Conservation (phyloP, 2,888 invertebrate genomes). For the Neocrepidodera transversa region DNA sequence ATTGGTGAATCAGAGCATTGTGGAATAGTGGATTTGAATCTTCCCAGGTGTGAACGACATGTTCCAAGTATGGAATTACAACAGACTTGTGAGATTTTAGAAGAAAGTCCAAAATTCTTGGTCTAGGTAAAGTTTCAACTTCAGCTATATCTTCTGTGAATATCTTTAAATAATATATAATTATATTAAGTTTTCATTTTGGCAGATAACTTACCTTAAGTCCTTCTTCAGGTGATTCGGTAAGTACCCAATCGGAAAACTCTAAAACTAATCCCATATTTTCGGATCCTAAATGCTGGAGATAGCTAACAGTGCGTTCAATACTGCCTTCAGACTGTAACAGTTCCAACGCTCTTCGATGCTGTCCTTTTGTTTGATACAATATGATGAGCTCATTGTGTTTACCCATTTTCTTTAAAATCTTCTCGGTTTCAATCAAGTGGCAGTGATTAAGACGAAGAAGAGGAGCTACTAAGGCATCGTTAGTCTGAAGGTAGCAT, state of each 20-base stretch:
- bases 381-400: constrained; percentile 93
- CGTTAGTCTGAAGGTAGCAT: constrained; percentile 97
- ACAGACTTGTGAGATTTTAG: constrained; percentile 80
- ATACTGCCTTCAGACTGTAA: constrained; percentile 82
- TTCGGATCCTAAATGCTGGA: constrained; percentile 85
- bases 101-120: constrained; percentile 87
- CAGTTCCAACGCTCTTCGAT: constrained; percentile 88
- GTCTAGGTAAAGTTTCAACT: constrained; percentile 88
- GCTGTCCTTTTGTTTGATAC: constrained; percentile 93
- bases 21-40: constrained; percentile 87
- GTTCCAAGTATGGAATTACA: constrained; percentile 94
- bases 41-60: constrained; percentile 89
- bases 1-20: constrained; percentile 88
- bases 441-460: constrained; percentile 92
- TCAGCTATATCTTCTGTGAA: constrained; percentile 89
- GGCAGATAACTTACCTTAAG: constrained; percentile 61
- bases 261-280: constrained; percentile 82
- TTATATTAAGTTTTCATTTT: not conserved
- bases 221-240: constrained; percentile 86
- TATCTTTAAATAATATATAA: constrained; percentile 59
- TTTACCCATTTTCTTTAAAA: constrained; percentile 85
- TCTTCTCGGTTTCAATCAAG: constrained; percentile 90
- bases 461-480: constrained; percentile 90
- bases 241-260: constrained; percentile 92
- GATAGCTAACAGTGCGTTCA: constrained; percentile 86